Conservation (phyloP, 2,113 vertebrate species). For the Alces alces region DNA sequence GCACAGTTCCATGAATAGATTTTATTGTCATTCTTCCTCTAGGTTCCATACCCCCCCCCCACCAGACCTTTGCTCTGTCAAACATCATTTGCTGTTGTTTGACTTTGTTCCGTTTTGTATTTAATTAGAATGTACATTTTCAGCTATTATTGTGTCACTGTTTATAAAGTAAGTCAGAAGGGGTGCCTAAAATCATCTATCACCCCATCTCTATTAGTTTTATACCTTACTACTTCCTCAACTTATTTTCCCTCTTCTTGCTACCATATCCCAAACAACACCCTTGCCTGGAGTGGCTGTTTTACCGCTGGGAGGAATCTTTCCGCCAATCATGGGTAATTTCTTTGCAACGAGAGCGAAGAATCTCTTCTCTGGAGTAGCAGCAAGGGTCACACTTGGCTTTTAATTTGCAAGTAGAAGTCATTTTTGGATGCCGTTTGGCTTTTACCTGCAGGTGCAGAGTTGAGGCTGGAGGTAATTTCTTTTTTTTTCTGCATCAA, state of each 20-base stretch:
- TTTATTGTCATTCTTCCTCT: constrained; percentile 13
- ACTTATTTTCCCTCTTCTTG: constrained; percentile 27
- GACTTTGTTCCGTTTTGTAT: constrained; percentile 59
- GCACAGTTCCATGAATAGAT: background rate
- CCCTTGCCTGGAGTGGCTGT: constrained; percentile 51
- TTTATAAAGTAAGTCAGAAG: constrained; percentile 48
- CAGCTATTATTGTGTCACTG: constrained; percentile 32
- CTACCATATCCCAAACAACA: constrained; percentile 56
- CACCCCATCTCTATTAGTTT: constrained; percentile 51
- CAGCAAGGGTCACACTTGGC: constrained; percentile 23
- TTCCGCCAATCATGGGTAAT: constrained; percentile 49
- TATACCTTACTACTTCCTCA: background rate
- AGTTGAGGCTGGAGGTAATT: background rate
- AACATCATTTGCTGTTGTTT: constrained; percentile 61
- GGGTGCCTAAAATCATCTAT: constrained; percentile 14
- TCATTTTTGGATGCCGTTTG: constrained; percentile 36
- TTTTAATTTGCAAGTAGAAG: constrained; percentile 46
- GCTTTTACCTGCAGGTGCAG: background rate
- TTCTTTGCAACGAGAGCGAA: constrained; percentile 38
- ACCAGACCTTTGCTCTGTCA: constrained; percentile 59
- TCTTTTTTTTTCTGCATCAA: background rate
- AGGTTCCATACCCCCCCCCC: background rate
- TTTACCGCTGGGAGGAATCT: constrained; percentile 21
- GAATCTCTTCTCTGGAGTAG: constrained; percentile 37
- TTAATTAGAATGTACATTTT: constrained; percentile 62